These are phyloP conservation scores for Brevimyrus niger DNA, from an alignment of 2,113 vertebrate genomes.

Conservation along the genomic window DNA sequence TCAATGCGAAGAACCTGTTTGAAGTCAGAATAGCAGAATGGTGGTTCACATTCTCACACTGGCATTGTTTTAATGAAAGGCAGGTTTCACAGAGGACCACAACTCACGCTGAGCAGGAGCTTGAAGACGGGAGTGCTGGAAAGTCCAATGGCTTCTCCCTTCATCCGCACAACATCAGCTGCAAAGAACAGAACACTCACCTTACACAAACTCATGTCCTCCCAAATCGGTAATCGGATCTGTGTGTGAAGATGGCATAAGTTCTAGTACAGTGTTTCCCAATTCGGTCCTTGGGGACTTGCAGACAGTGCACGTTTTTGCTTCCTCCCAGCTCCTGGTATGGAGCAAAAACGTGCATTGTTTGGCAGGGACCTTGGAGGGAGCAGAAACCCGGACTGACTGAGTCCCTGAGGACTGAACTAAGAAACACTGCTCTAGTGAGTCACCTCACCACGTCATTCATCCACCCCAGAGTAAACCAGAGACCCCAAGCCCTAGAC, in stretches of 20 bases:
- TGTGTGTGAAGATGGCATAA: background rate
- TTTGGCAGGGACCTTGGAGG: background rate
- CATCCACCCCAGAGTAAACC: background rate
- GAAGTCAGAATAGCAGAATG: background rate
- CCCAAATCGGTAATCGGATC: background rate
- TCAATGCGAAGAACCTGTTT: conserved; percentile 71
- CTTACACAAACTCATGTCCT: background rate
- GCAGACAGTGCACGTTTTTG: too few species aligned
- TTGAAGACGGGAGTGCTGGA: conserved; percentile 66
- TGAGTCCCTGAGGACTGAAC: background rate
- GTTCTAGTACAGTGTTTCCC: background rate
- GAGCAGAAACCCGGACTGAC: background rate
- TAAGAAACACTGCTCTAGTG: background rate
- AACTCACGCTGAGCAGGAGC: conserved; percentile 58
- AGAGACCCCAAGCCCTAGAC: background rate
- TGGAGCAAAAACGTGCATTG: too few species aligned
- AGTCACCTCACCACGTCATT: background rate
- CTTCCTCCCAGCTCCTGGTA: too few species aligned
- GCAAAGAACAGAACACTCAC: background rate
- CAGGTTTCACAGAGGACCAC: background rate
- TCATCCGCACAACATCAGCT: conserved; percentile 58
- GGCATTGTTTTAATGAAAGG: background rate
- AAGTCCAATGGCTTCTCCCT: conserved; percentile 32
- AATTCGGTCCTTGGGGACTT: background rate
- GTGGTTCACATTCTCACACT: background rate